Conservation (phyloP, 35 echinoderm and acorn worm genomes). For the Amphiura filiformis region DNA sequence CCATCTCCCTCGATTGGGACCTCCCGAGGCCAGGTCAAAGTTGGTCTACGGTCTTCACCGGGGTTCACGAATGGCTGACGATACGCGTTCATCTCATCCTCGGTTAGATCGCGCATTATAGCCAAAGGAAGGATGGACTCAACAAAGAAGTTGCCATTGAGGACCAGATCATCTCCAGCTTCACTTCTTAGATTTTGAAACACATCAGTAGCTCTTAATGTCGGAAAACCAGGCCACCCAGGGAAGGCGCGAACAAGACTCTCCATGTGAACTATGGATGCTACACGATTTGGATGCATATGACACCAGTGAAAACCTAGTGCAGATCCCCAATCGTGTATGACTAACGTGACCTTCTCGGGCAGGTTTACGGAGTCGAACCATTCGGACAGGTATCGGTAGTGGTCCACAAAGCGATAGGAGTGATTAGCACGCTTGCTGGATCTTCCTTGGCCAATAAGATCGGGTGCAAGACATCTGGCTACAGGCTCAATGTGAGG, state of each 20-base stretch:
- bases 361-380: conserved; percentile 68
- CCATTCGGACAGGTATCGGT: conserved; percentile 78
- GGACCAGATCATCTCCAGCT: conserved; percentile 65
- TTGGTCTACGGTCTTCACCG: conserved; percentile 73
- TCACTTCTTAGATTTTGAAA: conserved; percentile 64
- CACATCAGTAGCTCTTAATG: conserved; percentile 35
- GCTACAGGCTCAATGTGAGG: too few relatives aligned
- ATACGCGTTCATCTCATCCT: conserved; percentile 73
- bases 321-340: too few relatives aligned
- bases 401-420: conserved; percentile 81
- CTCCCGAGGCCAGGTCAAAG: conserved; percentile 76
- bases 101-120: conserved; percentile 42
- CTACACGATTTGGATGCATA: conserved; percentile 41
- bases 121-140: conserved; percentile 46
- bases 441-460: conserved; percentile 81
- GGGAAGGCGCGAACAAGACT: conserved; percentile 45
- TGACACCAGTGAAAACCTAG: conserved; percentile 72
- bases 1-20: conserved; percentile 65
- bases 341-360: conserved; percentile 68
- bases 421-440: too few relatives aligned
- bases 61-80: conserved; percentile 65
- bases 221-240: conserved; percentile 53
- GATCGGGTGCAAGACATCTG: too few relatives aligned
- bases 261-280: conserved; percentile 55
- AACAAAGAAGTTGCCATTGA: conserved; percentile 80